phyloP scores from a whole-genome alignment of 2,888 invertebrate species.

The Gastrophysa polygoni region DNA sequence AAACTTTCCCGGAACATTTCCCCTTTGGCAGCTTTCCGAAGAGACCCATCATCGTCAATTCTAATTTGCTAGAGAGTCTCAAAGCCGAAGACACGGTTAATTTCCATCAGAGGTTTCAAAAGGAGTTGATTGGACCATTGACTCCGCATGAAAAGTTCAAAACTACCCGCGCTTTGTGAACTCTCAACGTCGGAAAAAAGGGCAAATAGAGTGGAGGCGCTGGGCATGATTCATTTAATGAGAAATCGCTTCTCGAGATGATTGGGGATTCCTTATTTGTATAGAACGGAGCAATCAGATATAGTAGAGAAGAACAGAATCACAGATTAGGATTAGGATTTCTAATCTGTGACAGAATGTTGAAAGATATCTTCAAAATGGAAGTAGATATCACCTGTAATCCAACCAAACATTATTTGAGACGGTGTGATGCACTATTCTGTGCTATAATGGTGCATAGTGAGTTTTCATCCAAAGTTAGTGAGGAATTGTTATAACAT shows the following conservation, averaged over 20 bases:
- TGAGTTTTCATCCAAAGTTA: too few relatives aligned
- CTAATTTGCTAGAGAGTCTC: conserved; percentile 28
- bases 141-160: conserved; percentile 28
- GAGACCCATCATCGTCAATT: conserved; percentile 29
- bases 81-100: conserved; percentile 25
- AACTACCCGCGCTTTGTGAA: conserved; percentile 18
- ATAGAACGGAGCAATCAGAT: too few relatives aligned
- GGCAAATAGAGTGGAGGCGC: neutral
- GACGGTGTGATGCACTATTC: too few relatives aligned
- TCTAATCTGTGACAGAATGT: too few relatives aligned
- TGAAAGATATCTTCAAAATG: too few relatives aligned
- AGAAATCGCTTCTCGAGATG: neutral
- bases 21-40: neutral
- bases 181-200: conserved; percentile 4
- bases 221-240: neutral
- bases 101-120: conserved; percentile 26
- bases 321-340: too few relatives aligned
- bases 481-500: too few relatives aligned
- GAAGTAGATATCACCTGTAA: too few relatives aligned
- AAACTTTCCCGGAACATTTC: conserved; percentile 14
- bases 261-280: neutral
- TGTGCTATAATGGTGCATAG: too few relatives aligned
- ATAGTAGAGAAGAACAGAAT: too few relatives aligned
- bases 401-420: too few relatives aligned
- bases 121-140: conserved; percentile 37